Percentiles rank a stretch among this genome's conserved stretches.
phyloP scores from a whole-genome alignment of 1,140 invertebrate species.

The Stegodyphus mimosarum region DNA sequence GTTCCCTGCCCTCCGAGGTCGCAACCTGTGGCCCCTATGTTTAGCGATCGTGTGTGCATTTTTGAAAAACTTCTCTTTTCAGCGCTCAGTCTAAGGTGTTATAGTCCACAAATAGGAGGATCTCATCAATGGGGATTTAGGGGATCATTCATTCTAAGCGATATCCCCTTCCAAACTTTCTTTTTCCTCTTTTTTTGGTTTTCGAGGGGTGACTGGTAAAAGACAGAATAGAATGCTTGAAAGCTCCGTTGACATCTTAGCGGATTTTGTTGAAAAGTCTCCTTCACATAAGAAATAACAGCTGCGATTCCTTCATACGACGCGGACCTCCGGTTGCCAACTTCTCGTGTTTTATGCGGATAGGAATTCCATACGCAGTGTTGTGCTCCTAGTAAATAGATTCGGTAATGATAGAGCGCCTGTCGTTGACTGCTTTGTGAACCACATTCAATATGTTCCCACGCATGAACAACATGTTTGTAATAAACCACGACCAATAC shows the following conservation, averaged over 20 bases:
- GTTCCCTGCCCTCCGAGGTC: conserved; percentile 36
- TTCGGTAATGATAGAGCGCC: conserved; percentile 58
- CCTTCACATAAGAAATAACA: conserved; percentile 34
- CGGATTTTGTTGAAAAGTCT: conserved; percentile 59
- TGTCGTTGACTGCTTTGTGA: conserved; percentile 50
- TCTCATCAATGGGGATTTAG: conserved; percentile 54
- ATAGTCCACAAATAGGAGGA: conserved; percentile 59
- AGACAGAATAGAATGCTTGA: conserved; percentile 58
- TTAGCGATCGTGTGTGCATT: conserved; percentile 52
- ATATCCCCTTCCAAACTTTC: conserved; percentile 2
- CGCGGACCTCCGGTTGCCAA: not conserved
- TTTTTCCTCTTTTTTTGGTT: conserved; percentile 39
- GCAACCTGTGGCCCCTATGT: conserved; percentile 55
- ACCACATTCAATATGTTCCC: conserved; percentile 13
- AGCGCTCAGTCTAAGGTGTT: conserved; percentile 12
- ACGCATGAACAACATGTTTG: conserved; percentile 47
- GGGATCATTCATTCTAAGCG: conserved; percentile 38
- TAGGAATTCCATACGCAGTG: conserved; percentile 25
- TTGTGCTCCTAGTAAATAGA: conserved; percentile 56
- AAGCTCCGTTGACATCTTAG: conserved; percentile 61
- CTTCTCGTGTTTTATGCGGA: conserved; percentile 10
- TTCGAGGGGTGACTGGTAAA: conserved; percentile 51
- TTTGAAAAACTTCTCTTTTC: conserved; percentile 5
- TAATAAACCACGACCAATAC: conserved; percentile 43
- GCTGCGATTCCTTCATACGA: conserved; percentile 9